Evolutionary conservation across 1,140 invertebrate genomes (phyloP).

Genomic region (Platyscapa corneri): DNA sequence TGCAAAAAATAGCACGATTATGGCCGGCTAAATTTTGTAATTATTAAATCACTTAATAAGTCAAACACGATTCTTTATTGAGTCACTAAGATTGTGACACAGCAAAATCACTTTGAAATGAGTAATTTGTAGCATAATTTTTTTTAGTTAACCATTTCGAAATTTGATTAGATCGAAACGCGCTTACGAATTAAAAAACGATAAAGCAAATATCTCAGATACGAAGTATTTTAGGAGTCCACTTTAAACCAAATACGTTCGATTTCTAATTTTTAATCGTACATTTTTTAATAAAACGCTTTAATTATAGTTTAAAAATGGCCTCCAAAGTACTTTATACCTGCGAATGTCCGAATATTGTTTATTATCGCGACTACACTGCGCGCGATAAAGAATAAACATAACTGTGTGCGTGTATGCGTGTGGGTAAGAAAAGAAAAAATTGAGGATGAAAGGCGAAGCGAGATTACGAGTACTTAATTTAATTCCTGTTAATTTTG

Average conservation of each 20-base stretch:
- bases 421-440: no score
- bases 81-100: not conserved
- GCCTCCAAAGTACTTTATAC: not conserved
- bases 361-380: not conserved
- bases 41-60: not conserved
- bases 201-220: no score
- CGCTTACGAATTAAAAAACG: no score
- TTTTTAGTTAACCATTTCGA: not conserved
- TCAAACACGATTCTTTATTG: not conserved
- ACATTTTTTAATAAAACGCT: not conserved
- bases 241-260: no score
- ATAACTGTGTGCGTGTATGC: no score
- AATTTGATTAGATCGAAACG: not conserved
- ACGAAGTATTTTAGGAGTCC: not conserved
- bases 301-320: not conserved
- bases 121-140: not conserved
- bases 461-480: not conserved
- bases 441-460: not conserved
- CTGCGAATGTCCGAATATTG: not conserved
- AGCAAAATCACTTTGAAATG: conserved; percentile 6
- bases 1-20: not conserved
- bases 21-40: not conserved
- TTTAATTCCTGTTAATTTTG: not conserved
- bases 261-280: no score
- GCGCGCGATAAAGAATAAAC: not conserved